phyloP scores from a whole-genome alignment of 2,113 vertebrate species.

The Mustela lutreola region DNA sequence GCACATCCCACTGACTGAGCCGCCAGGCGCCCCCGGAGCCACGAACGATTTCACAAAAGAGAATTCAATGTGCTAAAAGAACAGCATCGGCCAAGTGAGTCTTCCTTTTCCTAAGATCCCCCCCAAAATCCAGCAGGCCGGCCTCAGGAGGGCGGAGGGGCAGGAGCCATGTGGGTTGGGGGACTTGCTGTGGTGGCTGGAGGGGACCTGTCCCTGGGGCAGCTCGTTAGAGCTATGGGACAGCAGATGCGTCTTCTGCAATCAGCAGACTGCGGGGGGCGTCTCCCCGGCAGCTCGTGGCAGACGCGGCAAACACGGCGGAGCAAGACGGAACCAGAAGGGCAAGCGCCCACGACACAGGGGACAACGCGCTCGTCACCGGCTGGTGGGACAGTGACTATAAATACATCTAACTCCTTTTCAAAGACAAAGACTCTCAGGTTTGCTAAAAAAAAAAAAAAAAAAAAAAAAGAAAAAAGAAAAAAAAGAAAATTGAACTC shows the following conservation, averaged over 20 bases:
- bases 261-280: background rate
- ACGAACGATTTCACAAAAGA: background rate
- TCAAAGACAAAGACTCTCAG: background rate
- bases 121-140: background rate
- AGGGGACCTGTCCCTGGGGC: rapidly evolving
- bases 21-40: background rate
- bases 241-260: background rate
- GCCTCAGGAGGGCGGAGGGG: rapidly evolving
- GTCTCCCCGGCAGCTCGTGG: too few species aligned
- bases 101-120: background rate
- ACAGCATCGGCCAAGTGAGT: rapidly evolving
- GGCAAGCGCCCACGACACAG: background rate
- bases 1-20: background rate
- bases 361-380: background rate
- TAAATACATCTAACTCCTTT: background rate
- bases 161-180: rapidly evolving
- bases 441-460: background rate
- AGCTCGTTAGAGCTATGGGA: background rate
- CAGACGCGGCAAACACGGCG: background rate
- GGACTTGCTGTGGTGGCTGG: background rate
- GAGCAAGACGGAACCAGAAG: too few species aligned
- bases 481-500: background rate
- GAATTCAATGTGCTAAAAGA: background rate
- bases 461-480: background rate
- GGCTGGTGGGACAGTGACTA: too few species aligned